Conservation (phyloP, 2,113 vertebrate genomes). For the Aplodontia rufa region DNA sequence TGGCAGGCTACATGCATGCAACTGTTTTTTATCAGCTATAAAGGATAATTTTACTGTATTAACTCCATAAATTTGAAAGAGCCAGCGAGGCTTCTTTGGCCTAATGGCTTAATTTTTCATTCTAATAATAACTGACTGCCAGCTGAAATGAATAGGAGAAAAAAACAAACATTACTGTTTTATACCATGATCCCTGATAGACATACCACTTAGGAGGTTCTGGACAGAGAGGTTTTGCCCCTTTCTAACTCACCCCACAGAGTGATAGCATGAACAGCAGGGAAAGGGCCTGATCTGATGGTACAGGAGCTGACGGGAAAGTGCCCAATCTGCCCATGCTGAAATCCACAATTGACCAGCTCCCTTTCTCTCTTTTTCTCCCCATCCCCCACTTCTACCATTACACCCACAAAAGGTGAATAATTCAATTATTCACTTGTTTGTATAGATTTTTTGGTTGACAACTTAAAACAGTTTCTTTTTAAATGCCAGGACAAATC, state of each 20-base stretch:
- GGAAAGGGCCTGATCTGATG: conserved; percentile 73
- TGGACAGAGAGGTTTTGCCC: conserved; percentile 71
- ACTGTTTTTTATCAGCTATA: conserved; percentile 78
- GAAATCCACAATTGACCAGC: conserved; percentile 76
- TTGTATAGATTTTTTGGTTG: conserved; percentile 67
- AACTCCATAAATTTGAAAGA: conserved; percentile 85
- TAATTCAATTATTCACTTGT: conserved; percentile 67
- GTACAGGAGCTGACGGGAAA: conserved; percentile 77
- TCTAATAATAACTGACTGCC: conserved; percentile 87
- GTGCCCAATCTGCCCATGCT: conserved; percentile 68
- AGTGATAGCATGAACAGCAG: conserved; percentile 71
- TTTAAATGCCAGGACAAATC: conserved; percentile 68
- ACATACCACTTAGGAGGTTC: conserved; percentile 79
- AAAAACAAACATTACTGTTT: conserved; percentile 85
- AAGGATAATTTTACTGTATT: conserved; percentile 85
- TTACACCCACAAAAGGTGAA: neutral
- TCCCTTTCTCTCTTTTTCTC: neutral
- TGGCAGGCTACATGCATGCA: conserved; percentile 68
- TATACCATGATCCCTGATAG: conserved; percentile 82
- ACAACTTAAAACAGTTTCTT: conserved; percentile 56
- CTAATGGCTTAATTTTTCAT: conserved; percentile 88
- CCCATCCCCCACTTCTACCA: neutral
- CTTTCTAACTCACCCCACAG: conserved; percentile 64
- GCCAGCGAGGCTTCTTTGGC: conserved; percentile 77
- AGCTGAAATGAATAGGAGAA: conserved; percentile 84